Evolutionary conservation across 2,888 invertebrate species (phyloP), one percentile per base, ranked within the genome.

Genomic region (Sphecodes monilicornis): DNA sequence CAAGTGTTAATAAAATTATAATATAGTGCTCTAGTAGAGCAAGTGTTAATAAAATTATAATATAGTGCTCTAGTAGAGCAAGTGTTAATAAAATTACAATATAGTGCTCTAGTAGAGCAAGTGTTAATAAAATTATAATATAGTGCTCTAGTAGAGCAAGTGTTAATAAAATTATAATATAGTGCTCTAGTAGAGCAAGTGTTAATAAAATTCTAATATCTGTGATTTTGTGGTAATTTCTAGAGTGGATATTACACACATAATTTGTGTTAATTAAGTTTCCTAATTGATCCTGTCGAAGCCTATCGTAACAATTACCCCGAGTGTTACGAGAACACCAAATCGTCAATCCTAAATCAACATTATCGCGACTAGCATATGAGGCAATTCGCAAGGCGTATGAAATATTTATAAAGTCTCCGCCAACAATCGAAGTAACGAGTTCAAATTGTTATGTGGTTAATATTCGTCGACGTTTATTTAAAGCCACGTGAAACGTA

Each of bases 401-500:
- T 66, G 66, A 66, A 66, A 66, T 32, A 66, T 66, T 66, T 36
- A 66, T 66, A 36, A 66, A 66, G 22, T 0, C 6, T 16, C 10
- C 32, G 11, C 3, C 32, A 11, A 10, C 66, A 13, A 60, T 29
- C 29, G 57, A 29, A 32, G 6, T 54, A 74, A 80, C 18, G 39
- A 50, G 60, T 41, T 80, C 3, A 64, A 80, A 75, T 75, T 75
- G 50, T 46, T 75, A 29, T 29, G 39, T 29, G 36, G 36, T 46
- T 54, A 60, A 26, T n/a, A 57, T 29, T 83, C 71, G 50, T 5
- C 32, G 13, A 10, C 26, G 36, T 16, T 50, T 82, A 64, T 70
- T 82, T 50, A 74, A 50, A 50, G 8, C 26, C 8, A 60, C n/a
- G 10, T 41, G 39, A 80, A 74, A 64, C 70, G 69, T 46, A 70